Conservation (phyloP, 2,888 invertebrate genomes). For the Aspidapion aeneum region DNA sequence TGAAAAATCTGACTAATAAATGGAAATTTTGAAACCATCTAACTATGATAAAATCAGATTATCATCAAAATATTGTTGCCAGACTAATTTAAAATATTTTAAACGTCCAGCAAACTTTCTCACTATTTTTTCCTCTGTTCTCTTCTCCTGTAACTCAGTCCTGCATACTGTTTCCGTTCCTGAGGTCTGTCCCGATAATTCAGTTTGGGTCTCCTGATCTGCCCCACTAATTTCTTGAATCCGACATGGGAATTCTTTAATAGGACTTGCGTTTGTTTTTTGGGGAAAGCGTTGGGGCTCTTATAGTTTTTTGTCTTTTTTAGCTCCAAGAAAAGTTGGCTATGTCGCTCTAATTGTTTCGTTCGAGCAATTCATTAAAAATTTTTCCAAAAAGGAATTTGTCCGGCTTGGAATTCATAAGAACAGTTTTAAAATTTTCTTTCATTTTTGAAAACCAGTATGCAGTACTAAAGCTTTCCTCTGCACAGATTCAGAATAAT, state of each 20-base stretch:
- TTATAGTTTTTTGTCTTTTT: not conserved
- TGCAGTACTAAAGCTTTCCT: not conserved
- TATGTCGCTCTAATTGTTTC: not conserved
- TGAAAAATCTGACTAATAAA: no score
- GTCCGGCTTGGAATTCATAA: not conserved
- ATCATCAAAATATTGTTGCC: not conserved
- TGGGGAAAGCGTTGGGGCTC: not conserved
- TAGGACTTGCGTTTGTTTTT: not conserved
- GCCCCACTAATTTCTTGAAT: no score
- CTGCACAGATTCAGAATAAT: not conserved
- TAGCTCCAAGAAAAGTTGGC: not conserved
- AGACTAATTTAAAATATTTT: not conserved
- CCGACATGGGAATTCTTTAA: not conserved
- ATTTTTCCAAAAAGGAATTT: not conserved
- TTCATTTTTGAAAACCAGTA: not conserved
- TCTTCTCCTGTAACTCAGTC: not conserved
- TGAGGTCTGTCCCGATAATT: not conserved
- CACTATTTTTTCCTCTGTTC: no score
- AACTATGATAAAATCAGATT: not conserved
- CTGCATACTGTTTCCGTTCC: not conserved
- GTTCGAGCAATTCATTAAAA: not conserved
- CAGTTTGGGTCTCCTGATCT: not conserved
- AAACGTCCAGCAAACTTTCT: no score
- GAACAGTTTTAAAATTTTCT: not conserved
- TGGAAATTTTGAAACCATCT: not conserved